These are phyloP conservation scores for Dipodomys stephensi DNA, from an alignment of 2,113 vertebrate genomes.

Conservation along the genomic window DNA sequence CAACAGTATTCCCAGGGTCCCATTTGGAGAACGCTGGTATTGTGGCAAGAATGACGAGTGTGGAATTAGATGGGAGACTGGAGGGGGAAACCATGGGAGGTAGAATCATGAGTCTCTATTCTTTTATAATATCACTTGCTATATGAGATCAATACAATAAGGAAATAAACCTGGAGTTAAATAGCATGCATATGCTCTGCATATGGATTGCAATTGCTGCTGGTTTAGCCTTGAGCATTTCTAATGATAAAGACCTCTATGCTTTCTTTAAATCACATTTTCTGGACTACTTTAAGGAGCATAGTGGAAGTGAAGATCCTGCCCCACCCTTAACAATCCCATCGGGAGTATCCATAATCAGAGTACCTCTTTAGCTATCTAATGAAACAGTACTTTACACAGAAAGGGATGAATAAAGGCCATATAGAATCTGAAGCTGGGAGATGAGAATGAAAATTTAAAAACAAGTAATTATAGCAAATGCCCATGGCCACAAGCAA, in stretches of 20 bases:
- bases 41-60: not conserved
- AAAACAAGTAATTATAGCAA: not conserved
- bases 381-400: not conserved
- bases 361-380: not conserved
- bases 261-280: not conserved
- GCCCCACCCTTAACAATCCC: not conserved
- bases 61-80: not conserved
- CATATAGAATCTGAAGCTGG: not conserved
- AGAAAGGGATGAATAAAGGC: not conserved
- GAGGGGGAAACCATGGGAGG: not conserved
- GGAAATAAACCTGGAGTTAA: not conserved
- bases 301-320: not conserved
- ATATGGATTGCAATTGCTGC: not conserved
- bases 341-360: not conserved
- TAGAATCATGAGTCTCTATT: not conserved
- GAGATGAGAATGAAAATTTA: not conserved
- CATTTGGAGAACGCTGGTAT: not conserved
- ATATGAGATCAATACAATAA: not conserved
- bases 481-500: not conserved
- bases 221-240: not conserved
- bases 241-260: not conserved
- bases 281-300: not conserved
- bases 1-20: not conserved
- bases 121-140: not conserved
- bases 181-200: not conserved